These are phyloP conservation scores for Agriopis aurantiaria DNA, from an alignment of 2,888 invertebrate species.

Conservation along the genomic window DNA sequence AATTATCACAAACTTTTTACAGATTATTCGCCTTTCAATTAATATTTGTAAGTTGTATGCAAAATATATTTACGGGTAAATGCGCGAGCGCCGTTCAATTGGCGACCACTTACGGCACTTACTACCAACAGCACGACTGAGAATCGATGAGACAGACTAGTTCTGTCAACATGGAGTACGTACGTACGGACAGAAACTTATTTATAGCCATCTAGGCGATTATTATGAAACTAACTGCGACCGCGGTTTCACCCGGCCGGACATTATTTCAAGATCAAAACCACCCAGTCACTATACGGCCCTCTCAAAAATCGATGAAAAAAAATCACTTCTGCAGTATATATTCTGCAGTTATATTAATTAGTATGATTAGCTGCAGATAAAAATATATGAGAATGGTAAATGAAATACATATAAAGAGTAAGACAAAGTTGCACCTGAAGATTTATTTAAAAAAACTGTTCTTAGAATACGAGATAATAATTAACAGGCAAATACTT, in stretches of 20 bases:
- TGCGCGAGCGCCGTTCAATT: conserved; percentile 8
- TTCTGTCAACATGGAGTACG: background rate
- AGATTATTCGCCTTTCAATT: background rate
- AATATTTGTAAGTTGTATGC: background rate
- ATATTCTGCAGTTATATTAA: too few species aligned
- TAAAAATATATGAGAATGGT: too few species aligned
- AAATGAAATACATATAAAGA: too few species aligned
- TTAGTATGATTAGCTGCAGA: too few species aligned
- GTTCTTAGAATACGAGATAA: background rate
- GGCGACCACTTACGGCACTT: background rate
- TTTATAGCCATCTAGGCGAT: too few species aligned
- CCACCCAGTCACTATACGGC: too few species aligned
- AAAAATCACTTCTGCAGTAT: too few species aligned
- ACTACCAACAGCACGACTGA: background rate
- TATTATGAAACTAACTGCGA: too few species aligned
- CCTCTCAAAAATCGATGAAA: too few species aligned
- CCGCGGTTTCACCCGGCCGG: too few species aligned
- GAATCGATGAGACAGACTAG: conserved; percentile 5
- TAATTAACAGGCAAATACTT: background rate
- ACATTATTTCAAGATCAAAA: too few species aligned
- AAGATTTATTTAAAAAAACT: background rate
- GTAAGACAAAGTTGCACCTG: background rate
- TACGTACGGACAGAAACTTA: background rate
- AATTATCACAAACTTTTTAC: background rate
- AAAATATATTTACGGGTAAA: background rate